Conservation (phyloP, 2,797 vertebrate species). For the Bovichtus diacanthus region DNA sequence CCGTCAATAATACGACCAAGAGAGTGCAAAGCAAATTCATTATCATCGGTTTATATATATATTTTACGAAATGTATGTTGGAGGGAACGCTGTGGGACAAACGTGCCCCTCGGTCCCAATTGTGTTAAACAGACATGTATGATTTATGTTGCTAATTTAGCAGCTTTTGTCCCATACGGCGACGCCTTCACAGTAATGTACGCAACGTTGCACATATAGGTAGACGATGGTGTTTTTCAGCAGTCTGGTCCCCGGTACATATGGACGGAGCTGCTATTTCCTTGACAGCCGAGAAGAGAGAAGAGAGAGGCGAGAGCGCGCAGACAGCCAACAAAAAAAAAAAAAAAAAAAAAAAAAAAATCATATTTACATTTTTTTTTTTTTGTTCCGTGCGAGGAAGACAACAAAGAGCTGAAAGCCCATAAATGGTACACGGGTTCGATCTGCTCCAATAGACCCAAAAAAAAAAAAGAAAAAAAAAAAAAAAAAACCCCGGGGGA, state of each 20-base stretch:
- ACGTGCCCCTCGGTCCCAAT: background rate
- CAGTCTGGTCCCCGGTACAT: constrained; percentile 50
- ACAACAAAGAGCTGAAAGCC: constrained; percentile 50
- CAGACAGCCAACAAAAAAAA: constrained; percentile 42
- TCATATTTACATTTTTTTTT: constrained; percentile 39
- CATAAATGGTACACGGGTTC: background rate
- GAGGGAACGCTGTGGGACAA: background rate
- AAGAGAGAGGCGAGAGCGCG: constrained; percentile 55
- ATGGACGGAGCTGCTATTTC: constrained; percentile 73
- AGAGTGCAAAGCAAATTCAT: background rate
- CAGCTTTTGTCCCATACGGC: constrained; percentile 38
- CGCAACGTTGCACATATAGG: constrained; percentile 29
- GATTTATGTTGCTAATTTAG: constrained; percentile 28
- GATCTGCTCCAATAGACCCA: background rate
- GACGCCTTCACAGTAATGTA: constrained; percentile 39
- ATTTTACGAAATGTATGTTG: no score
- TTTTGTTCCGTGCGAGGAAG: constrained; percentile 12
- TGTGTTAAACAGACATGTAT: background rate
- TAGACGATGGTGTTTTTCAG: constrained; percentile 32
- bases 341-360: background rate
- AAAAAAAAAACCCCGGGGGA: no score
- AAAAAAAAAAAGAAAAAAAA: background rate
- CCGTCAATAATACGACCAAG: background rate
- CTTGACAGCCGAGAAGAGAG: constrained; percentile 69
- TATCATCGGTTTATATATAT: background rate